Evolutionary conservation across 2,888 invertebrate species (phyloP).

Genomic region (Nephrotoma flavescens): DNA sequence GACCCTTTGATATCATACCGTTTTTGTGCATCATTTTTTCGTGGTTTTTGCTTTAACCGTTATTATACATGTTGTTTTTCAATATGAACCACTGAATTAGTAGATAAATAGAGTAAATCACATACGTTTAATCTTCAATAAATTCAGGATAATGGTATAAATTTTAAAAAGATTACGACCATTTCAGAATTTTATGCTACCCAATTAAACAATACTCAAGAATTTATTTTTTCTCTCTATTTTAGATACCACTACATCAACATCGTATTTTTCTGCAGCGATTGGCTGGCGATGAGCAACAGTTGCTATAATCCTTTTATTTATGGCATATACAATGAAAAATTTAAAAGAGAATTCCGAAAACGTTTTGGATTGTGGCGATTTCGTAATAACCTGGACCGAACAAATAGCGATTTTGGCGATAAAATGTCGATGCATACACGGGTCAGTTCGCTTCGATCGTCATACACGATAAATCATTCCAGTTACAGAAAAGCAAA

Average conservation of each 20-base stretch:
- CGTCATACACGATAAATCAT: slow-evolving; percentile 21
- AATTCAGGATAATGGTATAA: no score
- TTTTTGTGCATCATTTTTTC: no score
- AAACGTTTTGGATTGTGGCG: slow-evolving; percentile 48
- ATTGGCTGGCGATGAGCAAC: slow-evolving; percentile 81
- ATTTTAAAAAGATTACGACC: no score
- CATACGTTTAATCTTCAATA: no score
- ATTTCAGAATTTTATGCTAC: no score
- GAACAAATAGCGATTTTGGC: slow-evolving; percentile 16
- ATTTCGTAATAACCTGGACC: slow-evolving; percentile 24
- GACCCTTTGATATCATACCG: no score
- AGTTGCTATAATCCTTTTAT: slow-evolving; percentile 85
- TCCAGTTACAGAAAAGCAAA: slow-evolving; percentile 10
- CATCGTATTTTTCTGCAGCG: slow-evolving; percentile 72
- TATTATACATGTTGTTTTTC: no score
- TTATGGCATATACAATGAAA: slow-evolving; percentile 77
- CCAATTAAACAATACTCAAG: no score
- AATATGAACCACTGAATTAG: no score
- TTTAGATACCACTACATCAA: slow-evolving; percentile 65
- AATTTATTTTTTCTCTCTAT: slow-evolving; percentile 12
- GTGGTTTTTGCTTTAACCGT: no score
- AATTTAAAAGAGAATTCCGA: slow-evolving; percentile 64
- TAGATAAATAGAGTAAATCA: no score
- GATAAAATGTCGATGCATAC: slow-evolving; percentile 30
- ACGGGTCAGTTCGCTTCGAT: slow-evolving; percentile 28